Evolutionary conservation across 1,140 invertebrate species (phyloP).

Genomic region (Harpegnathos saltator): DNA sequence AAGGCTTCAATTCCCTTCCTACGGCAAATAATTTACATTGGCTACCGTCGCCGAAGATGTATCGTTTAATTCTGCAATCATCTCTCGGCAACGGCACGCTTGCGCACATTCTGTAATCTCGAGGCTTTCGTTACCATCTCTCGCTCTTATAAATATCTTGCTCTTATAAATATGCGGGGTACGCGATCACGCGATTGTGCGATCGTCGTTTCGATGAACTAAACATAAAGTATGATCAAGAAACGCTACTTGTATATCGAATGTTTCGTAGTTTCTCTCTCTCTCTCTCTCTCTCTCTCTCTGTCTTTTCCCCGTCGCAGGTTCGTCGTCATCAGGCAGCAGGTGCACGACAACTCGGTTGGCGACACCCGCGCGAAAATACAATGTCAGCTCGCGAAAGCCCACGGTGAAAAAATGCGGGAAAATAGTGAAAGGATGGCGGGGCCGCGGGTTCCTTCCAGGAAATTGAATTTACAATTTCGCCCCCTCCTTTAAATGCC

Average conservation of each 20-base stretch:
- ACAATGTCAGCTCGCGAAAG: constrained; percentile 35
- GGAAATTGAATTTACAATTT: constrained; percentile 78
- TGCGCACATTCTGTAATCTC: neutral
- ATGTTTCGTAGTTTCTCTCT: constrained; percentile 2
- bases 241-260: constrained; percentile 30
- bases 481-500: constrained; percentile 65
- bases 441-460: constrained; percentile 31
- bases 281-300: too few species aligned
- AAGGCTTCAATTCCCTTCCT: constrained; percentile 11
- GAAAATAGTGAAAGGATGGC: constrained; percentile 30
- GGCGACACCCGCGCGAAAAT: constrained; percentile 49
- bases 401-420: constrained; percentile 47
- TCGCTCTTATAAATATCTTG: too few species aligned
- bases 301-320: neutral
- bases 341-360: constrained; percentile 42
- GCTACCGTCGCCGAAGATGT: constrained; percentile 15
- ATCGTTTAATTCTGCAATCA: constrained; percentile 54
- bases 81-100: neutral
- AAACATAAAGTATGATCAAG: neutral
- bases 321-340: constrained; percentile 39
- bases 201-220: neutral
- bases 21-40: constrained; percentile 72
- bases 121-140: neutral
- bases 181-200: neutral
- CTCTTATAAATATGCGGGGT: too few species aligned